Conservation (phyloP, 2,888 invertebrate genomes). For the Heteromurus nitidus region DNA sequence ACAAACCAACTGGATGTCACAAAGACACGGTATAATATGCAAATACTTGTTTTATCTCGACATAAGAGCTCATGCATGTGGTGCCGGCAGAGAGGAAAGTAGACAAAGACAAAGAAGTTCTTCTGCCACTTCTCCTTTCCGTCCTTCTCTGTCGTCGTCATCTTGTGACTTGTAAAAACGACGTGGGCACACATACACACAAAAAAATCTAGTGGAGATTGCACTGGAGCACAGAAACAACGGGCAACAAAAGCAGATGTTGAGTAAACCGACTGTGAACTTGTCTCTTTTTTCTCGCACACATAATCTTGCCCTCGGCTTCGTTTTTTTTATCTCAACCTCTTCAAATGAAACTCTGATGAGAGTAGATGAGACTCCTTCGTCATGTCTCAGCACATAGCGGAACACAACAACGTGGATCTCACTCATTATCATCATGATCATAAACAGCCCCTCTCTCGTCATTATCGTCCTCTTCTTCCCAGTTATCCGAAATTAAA, state of each 20-base stretch:
- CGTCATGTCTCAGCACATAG: slow-evolving; percentile 19
- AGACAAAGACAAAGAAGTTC: slow-evolving; percentile 47
- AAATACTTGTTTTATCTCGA: slow-evolving; percentile 50
- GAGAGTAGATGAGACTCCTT: no score
- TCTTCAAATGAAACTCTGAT: no score
- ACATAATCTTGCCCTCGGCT: slow-evolving; percentile 55
- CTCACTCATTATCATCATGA: slow-evolving; percentile 43
- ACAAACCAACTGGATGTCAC: slow-evolving; percentile 59
- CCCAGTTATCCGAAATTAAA: slow-evolving; percentile 47
- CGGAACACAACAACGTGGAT: slow-evolving; percentile 27
- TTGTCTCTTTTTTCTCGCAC: background rate
- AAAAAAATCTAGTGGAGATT: no score
- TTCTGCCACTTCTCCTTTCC: slow-evolving; percentile 10
- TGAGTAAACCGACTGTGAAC: slow-evolving; percentile 39
- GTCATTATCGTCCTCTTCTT: slow-evolving; percentile 33
- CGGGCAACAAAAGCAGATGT: slow-evolving; percentile 50
- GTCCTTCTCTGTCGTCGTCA: slow-evolving; percentile 1
- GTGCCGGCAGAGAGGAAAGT: slow-evolving; percentile 45
- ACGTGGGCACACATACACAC: background rate
- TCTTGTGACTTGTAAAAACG: slow-evolving; percentile 8
- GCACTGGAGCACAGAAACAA: background rate
- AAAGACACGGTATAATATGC: slow-evolving; percentile 58
- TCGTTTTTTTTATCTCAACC: slow-evolving; percentile 37
- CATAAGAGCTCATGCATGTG: slow-evolving; percentile 36
- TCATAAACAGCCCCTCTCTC: slow-evolving; percentile 45